Base-by-base conservation (phyloP, 2,113 vertebrate genomes). In the Helogale parvula region DNA sequence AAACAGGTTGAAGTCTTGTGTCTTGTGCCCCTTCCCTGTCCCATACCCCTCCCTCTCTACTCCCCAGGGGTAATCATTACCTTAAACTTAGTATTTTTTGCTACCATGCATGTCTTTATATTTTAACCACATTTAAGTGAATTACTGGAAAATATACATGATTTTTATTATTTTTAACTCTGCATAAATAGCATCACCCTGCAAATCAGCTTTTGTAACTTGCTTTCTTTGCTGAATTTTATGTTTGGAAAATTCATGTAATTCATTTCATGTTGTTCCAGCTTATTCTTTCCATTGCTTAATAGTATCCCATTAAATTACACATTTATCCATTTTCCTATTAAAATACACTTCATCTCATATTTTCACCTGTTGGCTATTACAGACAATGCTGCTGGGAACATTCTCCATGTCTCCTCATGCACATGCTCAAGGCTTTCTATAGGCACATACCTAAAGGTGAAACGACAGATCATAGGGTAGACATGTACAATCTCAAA, bases 121-220 rank as follows among this genome's bases (percentile, higher is more conserved):
- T 80, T 77, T 87, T 94, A 72, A 79, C 8, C 15, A 88, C 1
- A 66, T 45, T 47, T 60, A 4, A 90, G 23, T 57, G 31, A 31
- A 93, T 57, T 90, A 29, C 31, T 68, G n/a, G 68, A 92, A 88
- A 77, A 84, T 14, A n/a, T 17, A 79, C 17, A 83, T 23, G 7
- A 47, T 88, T 91, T 86, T 2, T 65, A 95, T 45, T 15, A 90
- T 52, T 80, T 80, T 71, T 82, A 95, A 90, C 27, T 81, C 35
- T 90, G 74, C 54, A 50, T n/a, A 60, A 76, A 68, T 54, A 69
- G 23, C 38, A 13, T 29, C 50, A 45, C 66, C 63, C 69, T 84
- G 4, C 68, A 19, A 65, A 77, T 71, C 72, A 80, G 47, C n/a
- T 93, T 72, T 74, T 80, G 17, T 23, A 84, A 84, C 17, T 86